phyloP scores from a whole-genome alignment of 1,140 invertebrate species.

The Branchinecta lindahli region DNA sequence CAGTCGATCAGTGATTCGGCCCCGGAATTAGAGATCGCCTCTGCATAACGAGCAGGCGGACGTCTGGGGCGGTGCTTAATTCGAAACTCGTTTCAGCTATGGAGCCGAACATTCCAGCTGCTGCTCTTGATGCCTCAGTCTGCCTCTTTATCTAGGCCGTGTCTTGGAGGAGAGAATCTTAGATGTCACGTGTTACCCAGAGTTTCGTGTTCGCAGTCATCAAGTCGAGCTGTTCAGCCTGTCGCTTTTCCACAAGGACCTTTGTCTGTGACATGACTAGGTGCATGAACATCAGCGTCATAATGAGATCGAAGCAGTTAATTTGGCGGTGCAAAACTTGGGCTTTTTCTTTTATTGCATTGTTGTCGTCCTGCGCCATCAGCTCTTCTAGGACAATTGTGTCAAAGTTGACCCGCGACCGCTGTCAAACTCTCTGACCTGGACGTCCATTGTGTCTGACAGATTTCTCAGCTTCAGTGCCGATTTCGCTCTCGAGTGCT shows the following conservation, averaged over 20 bases:
- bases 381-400: constrained; percentile 1
- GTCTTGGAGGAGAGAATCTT: neutral
- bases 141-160: neutral
- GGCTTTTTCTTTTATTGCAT: constrained; percentile 1
- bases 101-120: neutral
- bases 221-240: constrained; percentile 3
- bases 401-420: neutral
- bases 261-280: neutral
- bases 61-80: constrained; percentile 3
- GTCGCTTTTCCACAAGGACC: constrained; percentile 3
- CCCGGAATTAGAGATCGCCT: constrained; percentile 2
- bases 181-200: neutral
- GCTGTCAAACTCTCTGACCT: constrained; percentile 4
- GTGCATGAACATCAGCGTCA: constrained; percentile 1
- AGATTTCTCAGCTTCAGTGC: constrained; percentile 8
- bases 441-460: neutral
- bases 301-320: neutral
- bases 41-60: neutral
- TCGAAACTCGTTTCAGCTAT: neutral
- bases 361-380: neutral
- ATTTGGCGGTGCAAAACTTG: constrained; percentile 4
- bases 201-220: constrained; percentile 1
- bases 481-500: neutral
- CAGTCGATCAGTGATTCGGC: too few relatives aligned
- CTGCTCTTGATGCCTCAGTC: neutral